Percentiles rank a stretch among this genome's conserved stretches.
Conservation (phyloP, 2,113 vertebrate genomes). For the Dinomys branickii region DNA sequence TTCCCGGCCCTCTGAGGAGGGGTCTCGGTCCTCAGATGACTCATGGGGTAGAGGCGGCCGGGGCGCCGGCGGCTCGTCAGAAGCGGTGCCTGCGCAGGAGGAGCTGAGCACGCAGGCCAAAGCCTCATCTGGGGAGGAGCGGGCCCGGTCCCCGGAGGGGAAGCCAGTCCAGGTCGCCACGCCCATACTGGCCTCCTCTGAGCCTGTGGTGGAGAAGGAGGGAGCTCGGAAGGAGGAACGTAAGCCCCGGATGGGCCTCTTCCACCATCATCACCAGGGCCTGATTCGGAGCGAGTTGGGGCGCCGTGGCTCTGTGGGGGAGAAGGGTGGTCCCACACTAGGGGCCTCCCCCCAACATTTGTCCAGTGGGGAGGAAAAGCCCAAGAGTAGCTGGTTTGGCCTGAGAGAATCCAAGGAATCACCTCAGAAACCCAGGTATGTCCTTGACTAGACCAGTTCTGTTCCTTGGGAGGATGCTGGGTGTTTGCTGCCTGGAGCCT, state of each 20-base stretch:
- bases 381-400: conserved; percentile 91
- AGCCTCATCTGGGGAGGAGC: conserved; percentile 44
- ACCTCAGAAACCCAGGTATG: conserved; percentile 93
- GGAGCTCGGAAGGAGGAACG: conserved; percentile 81
- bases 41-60: conserved; percentile 42
- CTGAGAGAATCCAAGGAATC: conserved; percentile 90
- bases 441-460: conserved; percentile 57
- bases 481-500: background rate
- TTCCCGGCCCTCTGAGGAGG: conserved; percentile 81
- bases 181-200: conserved; percentile 67
- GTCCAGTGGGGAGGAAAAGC: conserved; percentile 85
- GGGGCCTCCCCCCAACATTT: background rate
- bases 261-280: conserved; percentile 88
- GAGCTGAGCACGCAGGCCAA: conserved; percentile 55
- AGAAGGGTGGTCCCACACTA: conserved; percentile 62
- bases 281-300: conserved; percentile 81
- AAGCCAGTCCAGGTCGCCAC: conserved; percentile 79
- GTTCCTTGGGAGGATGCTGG: background rate
- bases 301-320: conserved; percentile 79
- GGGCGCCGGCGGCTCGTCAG: background rate
- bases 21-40: conserved; percentile 31
- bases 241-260: conserved; percentile 88
- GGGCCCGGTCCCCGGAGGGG: conserved; percentile 70
- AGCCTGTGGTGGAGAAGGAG: conserved; percentile 80
- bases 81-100: conserved; percentile 37